phyloP scores from a whole-genome alignment of 2,797 vertebrate genomes.

The Hypotaenidia philippensis region DNA sequence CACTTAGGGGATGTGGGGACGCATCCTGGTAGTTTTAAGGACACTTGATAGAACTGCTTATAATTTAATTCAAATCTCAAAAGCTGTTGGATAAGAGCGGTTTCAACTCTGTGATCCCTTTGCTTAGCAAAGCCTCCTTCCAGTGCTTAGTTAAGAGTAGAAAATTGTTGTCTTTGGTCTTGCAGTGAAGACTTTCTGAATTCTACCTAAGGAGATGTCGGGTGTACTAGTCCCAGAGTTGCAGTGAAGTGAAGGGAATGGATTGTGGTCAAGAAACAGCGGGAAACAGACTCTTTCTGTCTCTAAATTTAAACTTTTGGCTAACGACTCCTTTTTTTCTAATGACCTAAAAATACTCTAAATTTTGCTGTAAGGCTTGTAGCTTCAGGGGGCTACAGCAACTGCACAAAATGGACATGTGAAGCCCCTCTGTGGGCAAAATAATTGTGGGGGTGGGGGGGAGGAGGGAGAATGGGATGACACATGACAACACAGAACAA shows the following conservation, averaged over 20 bases:
- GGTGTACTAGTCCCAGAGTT: background rate
- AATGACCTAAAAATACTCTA: background rate
- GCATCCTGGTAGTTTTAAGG: background rate
- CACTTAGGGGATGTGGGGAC: accelerated
- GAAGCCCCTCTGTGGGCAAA: background rate
- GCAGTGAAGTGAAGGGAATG: background rate
- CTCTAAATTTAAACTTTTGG: background rate
- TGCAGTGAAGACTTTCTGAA: background rate
- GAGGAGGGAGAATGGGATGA: too few species aligned
- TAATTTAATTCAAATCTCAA: background rate
- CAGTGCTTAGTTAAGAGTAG: background rate
- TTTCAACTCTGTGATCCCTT: background rate
- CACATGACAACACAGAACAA: too few species aligned
- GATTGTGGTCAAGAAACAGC: background rate
- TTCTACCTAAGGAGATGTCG: accelerated
- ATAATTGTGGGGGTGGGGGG: too few species aligned
- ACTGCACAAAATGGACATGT: accelerated
- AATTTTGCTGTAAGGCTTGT: background rate
- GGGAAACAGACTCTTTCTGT: background rate
- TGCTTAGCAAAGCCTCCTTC: background rate
- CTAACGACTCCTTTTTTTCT: background rate
- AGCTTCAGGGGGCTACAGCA: background rate
- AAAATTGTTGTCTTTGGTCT: background rate
- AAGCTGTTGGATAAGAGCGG: background rate
- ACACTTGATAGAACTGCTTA: background rate